Evolutionary conservation across 2,888 invertebrate species (phyloP), one percentile per base, ranked within the genome.

Genomic region (Dolichomitus sp.): DNA sequence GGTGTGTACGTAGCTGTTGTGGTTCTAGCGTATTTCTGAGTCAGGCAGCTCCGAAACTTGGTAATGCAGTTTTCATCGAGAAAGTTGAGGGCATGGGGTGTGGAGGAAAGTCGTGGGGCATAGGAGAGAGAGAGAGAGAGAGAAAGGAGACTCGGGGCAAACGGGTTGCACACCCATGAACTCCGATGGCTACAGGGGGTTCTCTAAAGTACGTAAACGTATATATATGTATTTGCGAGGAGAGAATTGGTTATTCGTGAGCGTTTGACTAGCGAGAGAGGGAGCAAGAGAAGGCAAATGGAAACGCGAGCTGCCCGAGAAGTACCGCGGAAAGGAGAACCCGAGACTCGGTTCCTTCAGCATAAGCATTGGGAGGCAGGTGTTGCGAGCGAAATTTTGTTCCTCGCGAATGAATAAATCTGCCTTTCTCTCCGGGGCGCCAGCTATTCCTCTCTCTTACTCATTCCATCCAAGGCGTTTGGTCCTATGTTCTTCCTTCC

Each of bases 11-110:
- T 72, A 69, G 69, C 54, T 59, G 52, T 65, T 61, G 54, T 19
- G 66, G 48, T 17, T 2, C n/a, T 52, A 45, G 23, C 40, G 69
- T 66, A 54, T 65, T 48, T 57, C 69, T 9, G 48, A 80, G 84
- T 69, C 63, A 73, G 84, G 84, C 84, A 81, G 87, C 86, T 86
- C 80, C 81, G 85, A 87, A 90, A 91, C 90, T 91, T 88, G 86
- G 88, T 91, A 91, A 92, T 91, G 91, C 87, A 90, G 90, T 92
- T 92, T 92, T 92, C 91, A 92, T 92, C 89, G 91, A 88, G 89
- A 89, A 92, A 92, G 91, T 92, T 92, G 72, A 74, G 40, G 70
- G 73, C 74, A 80, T 74, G 73, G 81, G 72, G 75, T 76, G 74
- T 81, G 74, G 74, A 76, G 84, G 80, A 85, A 85, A 83, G 75